Evolutionary conservation across 2,888 invertebrate genomes (phyloP), one percentile per base, ranked within the genome.

Genomic region (Napeogenes sylphis): DNA sequence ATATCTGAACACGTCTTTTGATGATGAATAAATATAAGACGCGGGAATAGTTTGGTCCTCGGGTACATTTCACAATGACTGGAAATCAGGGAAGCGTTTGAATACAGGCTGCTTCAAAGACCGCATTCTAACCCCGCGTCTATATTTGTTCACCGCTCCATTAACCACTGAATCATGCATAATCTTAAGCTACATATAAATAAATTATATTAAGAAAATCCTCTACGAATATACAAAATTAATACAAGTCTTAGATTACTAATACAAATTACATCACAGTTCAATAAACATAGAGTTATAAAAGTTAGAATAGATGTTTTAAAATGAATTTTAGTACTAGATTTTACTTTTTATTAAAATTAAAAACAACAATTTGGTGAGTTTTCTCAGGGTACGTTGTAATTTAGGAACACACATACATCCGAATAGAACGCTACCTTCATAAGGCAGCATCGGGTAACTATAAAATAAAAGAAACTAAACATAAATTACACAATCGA

Each of bases 201-300:
- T 90, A 87, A 90, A 86, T 87, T 87, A 89, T 85, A 87, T 86
- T 87, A 87, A 79, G 82, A 86, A 84, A 87, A 85, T 79, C 79
- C 79, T 87, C 86, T 87, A 88, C 85, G 84, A 89, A 90, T 90
- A 88, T 90, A 90, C 90, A 90, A 90, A 90, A 89, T 86, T 84
- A 90, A 87, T 88, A 88, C 82, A 89, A 84, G 79, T 69, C 87
- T 89, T 90, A 89, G 75, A 68, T 77, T 87, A 87, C 86, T 89
- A 90, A 90, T 90, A 90, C 89, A 79, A 90, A 88, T 89, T 87
- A 90, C 90, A 90, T 90, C 90, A 90, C 90, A 90, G 90, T 90
- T 90, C 87, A 90, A 74, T 90, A 90, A 90, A 90, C 80, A 90
- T 87, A 87, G 82, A 82, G 73, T 76, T 79, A 78, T 62, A 65